Percentiles rank a stretch among this genome's conserved stretches.
These are phyloP conservation scores for Scaptomyza cyrtandrae DNA, from an alignment of 2,888 invertebrate genomes.

Conservation along the genomic window DNA sequence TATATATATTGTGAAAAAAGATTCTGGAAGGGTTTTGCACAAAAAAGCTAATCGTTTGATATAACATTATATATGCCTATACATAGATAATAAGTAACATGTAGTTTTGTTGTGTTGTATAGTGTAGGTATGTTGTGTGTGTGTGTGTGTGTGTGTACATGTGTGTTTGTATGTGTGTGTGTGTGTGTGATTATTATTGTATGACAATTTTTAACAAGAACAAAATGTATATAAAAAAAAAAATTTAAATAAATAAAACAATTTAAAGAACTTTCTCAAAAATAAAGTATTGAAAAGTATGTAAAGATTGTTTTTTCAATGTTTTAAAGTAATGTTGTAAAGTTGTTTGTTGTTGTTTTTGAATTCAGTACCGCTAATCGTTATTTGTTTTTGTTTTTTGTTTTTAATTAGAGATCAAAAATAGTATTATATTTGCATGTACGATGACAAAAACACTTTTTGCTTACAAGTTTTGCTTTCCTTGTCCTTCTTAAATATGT, in stretches of 20 bases:
- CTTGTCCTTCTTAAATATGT: conserved; percentile 4
- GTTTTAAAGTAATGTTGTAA: too few relatives aligned
- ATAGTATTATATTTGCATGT: conserved; percentile 72
- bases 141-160: too few relatives aligned
- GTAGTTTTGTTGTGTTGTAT: conserved; percentile 36
- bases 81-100: conserved; percentile 77
- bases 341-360: conserved; percentile 42
- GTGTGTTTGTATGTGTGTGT: conserved; percentile 18
- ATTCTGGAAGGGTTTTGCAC: conserved; percentile 73
- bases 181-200: conserved; percentile 30
- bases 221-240: conserved; percentile 34
- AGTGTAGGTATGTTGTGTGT: conserved; percentile 22
- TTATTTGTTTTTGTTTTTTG: conserved; percentile 43
- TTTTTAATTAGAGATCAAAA: conserved; percentile 74
- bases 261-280: conserved; percentile 30
- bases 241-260: too few relatives aligned
- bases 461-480: too few relatives aligned
- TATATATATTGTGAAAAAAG: conserved; percentile 45
- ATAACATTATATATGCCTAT: conserved; percentile 73
- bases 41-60: conserved; percentile 71
- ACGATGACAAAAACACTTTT: conserved; percentile 22
- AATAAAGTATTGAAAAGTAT: conserved; percentile 48
- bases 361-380: conserved; percentile 68
- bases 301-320: conserved; percentile 12
- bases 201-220: conserved; percentile 64